Base-by-base conservation (phyloP, 2,113 vertebrate genomes). In the Leptocoma aspasia region DNA sequence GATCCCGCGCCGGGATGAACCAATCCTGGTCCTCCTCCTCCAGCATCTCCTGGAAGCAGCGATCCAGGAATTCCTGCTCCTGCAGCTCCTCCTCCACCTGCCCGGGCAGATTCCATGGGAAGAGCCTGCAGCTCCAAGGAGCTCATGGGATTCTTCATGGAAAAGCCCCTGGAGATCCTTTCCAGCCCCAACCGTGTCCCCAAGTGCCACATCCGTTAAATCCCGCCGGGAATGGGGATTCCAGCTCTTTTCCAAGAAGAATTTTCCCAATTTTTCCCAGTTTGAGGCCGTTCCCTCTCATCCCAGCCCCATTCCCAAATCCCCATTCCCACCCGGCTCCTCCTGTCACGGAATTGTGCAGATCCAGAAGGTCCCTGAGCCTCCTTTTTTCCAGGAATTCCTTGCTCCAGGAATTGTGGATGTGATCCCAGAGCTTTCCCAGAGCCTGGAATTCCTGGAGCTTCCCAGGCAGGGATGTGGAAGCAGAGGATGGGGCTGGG, bases 21-120 rank as follows among this genome's bases (percentile, higher is more conserved):
- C 99, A 99, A 73, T 99, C 99, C 98, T 98, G 98, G 91, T 99
- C 99, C 83, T 99, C 99, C 82, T 99, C 99, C 65, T 99, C 99
- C 96, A 99, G 97, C 99, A 99, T 99, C 98, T 99, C 99, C 97
- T 99, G 99, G 98, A 99, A 99, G 97, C 99, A 99, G 68, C 99
- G 99, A 90, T 99, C 99, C 22, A 99, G 97, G 94, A 99, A 99
- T 72, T 99, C 99, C 97, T 99, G 99, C 96, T 99, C 99, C 97
- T 99, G 97, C 49, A 99, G 98, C 96, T 99, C 99, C 95, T 99
- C 99, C 77, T 99, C 99, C 95, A 99, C 99, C 99, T 99, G 97
- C 52, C 35, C 86, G 22, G 21, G 20, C 41, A 84, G 9, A n/a
- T 4, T 1, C 5, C 3, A 8, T 15, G 61, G 59, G 37, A 9